Conservation (phyloP, 2,113 vertebrate genomes). For the Pelodiscus sinensis region DNA sequence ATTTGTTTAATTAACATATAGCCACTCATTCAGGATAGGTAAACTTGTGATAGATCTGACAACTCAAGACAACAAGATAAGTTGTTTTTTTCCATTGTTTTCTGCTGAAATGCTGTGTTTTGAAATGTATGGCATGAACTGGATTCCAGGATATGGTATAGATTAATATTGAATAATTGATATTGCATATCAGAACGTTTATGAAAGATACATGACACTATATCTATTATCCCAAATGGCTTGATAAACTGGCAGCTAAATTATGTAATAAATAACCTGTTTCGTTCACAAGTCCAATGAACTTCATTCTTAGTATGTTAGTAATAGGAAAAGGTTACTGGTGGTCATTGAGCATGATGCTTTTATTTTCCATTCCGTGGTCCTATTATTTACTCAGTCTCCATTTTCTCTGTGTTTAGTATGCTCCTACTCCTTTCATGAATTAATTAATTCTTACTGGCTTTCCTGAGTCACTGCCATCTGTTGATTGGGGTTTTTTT, state of each 20-base stretch:
- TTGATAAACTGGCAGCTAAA: not conserved
- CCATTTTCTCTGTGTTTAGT: not conserved
- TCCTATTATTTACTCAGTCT: not conserved
- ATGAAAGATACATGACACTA: rapidly evolving
- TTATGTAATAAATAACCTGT: not conserved
- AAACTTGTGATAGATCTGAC: not conserved
- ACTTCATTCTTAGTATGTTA: not conserved
- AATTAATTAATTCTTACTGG: rapidly evolving
- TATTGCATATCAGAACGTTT: not conserved
- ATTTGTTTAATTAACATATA: not conserved
- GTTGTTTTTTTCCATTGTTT: not conserved
- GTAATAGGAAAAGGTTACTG: not conserved
- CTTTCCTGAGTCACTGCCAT: not conserved
- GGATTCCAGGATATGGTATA: not conserved
- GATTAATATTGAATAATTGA: not conserved
- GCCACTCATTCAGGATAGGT: not conserved
- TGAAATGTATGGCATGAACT: not conserved
- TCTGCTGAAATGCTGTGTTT: not conserved
- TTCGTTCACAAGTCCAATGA: not conserved
- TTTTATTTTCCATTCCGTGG: not conserved
- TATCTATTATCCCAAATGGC: not conserved
- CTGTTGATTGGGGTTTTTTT: not conserved
- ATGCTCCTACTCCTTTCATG: rapidly evolving
- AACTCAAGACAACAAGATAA: not conserved
- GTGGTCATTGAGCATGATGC: not conserved